These are phyloP conservation scores for Trimorus sp. DNA, from an alignment of 2,888 invertebrate genomes.

Conservation along the genomic window DNA sequence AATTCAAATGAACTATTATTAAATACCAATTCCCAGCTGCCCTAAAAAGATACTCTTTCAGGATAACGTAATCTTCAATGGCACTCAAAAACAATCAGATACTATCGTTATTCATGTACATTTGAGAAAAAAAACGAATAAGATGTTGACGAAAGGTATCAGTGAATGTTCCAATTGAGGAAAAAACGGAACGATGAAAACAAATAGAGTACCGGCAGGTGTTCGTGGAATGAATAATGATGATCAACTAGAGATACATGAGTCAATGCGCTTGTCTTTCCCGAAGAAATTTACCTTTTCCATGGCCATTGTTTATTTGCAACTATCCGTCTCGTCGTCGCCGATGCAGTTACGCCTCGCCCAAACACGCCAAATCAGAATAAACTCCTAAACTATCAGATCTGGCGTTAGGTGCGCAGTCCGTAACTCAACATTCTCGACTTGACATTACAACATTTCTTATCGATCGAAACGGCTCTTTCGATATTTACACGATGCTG, in stretches of 20 bases:
- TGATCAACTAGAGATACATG: conserved; percentile 51
- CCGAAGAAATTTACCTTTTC: conserved; percentile 64
- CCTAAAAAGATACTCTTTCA: no score
- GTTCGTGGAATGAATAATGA: conserved; percentile 49
- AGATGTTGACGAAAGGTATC: no score
- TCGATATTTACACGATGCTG: background rate
- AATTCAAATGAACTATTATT: no score
- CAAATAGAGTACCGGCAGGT: background rate
- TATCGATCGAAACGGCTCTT: background rate
- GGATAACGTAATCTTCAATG: no score
- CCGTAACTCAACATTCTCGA: conserved; percentile 24
- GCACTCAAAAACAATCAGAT: no score
- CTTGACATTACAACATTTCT: conserved; percentile 24
- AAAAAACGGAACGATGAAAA: conserved; percentile 5
- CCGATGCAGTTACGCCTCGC: conserved; percentile 57
- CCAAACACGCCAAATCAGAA: conserved; percentile 59
- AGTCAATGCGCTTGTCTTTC: conserved; percentile 38
- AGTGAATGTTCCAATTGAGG: background rate
- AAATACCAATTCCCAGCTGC: no score
- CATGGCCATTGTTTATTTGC: conserved; percentile 63
- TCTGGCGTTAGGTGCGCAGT: conserved; percentile 5
- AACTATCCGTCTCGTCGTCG: conserved; percentile 55
- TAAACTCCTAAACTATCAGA: conserved; percentile 47
- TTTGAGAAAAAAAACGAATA: no score
- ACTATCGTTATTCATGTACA: no score